Percentiles rank a stretch among this genome's conserved stretches.
Conservation (phyloP, 2,797 vertebrate species). For the Eospalax fontanierii region DNA sequence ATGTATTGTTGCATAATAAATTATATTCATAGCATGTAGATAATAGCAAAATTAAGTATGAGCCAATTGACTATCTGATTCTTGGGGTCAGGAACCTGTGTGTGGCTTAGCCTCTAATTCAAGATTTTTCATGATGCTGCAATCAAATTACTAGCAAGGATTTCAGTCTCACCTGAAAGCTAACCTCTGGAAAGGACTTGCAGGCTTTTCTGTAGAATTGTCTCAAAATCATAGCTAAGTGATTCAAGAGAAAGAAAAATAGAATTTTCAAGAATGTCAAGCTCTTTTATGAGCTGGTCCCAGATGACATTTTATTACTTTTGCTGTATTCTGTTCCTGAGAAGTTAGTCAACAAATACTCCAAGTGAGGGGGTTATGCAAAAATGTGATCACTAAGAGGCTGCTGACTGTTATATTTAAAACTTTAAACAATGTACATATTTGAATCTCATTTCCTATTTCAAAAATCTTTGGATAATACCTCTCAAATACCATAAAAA, state of each 20-base stretch:
- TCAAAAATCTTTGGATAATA: conserved; percentile 24
- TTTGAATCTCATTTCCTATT: conserved; percentile 39
- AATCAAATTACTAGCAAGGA: not conserved
- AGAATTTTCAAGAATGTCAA: not conserved
- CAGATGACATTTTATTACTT: not conserved
- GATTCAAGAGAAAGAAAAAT: not conserved
- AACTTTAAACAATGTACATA: not conserved
- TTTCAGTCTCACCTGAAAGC: not conserved
- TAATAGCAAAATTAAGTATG: conserved; percentile 36
- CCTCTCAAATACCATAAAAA: conserved; percentile 11
- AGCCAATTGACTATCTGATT: not conserved
- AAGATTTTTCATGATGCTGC: not conserved
- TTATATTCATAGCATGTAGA: conserved; percentile 18
- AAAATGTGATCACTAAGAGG: not conserved
- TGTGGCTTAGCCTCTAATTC: not conserved
- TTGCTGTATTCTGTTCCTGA: not conserved
- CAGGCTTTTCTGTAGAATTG: not conserved
- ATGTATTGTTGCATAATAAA: conserved; percentile 21
- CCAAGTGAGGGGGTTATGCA: not conserved
- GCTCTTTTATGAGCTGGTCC: conserved; percentile 13
- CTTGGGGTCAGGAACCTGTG: not conserved
- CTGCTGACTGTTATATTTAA: not conserved
- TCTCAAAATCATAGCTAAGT: not conserved
- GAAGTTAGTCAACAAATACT: conserved; percentile 1
- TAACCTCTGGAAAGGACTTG: not conserved